phyloP scores from a whole-genome alignment of 2,797 vertebrate species.

The Huso huso region DNA sequence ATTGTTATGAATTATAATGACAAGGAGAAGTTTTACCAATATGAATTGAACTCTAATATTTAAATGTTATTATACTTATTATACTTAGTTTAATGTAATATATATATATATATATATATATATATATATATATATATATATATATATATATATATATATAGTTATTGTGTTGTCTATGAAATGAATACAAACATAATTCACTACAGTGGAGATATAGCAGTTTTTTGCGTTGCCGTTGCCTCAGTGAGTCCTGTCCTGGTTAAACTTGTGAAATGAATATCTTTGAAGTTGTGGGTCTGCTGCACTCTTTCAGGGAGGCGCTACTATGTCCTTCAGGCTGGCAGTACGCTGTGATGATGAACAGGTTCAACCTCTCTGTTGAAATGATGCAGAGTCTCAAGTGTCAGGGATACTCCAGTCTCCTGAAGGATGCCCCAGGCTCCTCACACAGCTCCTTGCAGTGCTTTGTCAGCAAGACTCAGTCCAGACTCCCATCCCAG shows the following conservation, averaged over 20 bases:
- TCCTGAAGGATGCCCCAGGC: conserved; percentile 43
- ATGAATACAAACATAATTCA: no score
- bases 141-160: no score
- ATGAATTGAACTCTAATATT: no score
- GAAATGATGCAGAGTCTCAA: conserved; percentile 56
- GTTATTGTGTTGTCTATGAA: no score
- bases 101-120: no score
- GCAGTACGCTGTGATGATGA: conserved; percentile 84
- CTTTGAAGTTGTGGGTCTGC: not conserved
- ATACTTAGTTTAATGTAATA: no score
- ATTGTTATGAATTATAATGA: no score
- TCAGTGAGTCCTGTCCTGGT: not conserved
- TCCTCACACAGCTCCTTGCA: conserved; percentile 48
- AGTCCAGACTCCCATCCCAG: conserved; percentile 66
- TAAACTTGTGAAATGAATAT: not conserved
- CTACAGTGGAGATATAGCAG: no score
- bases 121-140: no score
- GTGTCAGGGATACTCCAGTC: conserved; percentile 58
- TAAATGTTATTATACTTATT: no score
- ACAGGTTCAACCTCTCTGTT: conserved; percentile 64
- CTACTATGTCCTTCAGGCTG: conserved; percentile 69
- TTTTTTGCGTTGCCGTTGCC: not conserved
- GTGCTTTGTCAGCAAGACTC: conserved; percentile 64
- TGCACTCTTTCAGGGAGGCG: conserved; percentile 52
- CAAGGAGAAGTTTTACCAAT: no score